Conservation (phyloP, 2,113 vertebrate species). For the Labeo rohita region DNA sequence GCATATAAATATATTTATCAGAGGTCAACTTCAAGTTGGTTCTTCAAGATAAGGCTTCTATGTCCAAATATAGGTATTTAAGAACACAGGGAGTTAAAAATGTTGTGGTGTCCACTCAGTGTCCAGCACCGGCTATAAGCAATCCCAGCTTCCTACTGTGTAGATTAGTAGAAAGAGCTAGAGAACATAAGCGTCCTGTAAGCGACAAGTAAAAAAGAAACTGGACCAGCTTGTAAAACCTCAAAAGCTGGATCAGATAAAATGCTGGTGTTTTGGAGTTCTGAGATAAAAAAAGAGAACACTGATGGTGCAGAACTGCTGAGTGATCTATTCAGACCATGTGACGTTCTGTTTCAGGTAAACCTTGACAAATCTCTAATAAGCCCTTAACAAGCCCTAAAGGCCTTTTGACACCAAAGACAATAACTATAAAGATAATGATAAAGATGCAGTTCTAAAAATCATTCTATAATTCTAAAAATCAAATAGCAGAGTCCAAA, state of each 20-base stretch:
- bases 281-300: neutral
- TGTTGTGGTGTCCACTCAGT: neutral
- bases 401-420: too few species aligned
- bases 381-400: slow-evolving; percentile 72
- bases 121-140: neutral
- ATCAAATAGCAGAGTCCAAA: too few species aligned
- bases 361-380: slow-evolving; percentile 72
- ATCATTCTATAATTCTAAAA: too few species aligned
- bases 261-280: neutral
- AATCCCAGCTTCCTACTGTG: neutral
- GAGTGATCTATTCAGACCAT: slow-evolving; percentile 68
- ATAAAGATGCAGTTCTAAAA: too few species aligned
- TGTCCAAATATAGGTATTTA: neutral
- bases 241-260: neutral
- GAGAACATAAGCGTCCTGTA: neutral
- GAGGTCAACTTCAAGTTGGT: neutral
- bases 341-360: slow-evolving; percentile 74
- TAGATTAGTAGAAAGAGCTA: neutral
- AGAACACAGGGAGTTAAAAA: neutral
- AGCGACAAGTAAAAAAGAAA: neutral
- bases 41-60: neutral
- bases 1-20: neutral
- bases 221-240: neutral
- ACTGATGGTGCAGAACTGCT: neutral
- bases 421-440: too few species aligned